These are phyloP conservation scores for Umimayanthus chanpuru DNA, from an alignment of 92 coral and sea anemone genomes.

Conservation along the genomic window DNA sequence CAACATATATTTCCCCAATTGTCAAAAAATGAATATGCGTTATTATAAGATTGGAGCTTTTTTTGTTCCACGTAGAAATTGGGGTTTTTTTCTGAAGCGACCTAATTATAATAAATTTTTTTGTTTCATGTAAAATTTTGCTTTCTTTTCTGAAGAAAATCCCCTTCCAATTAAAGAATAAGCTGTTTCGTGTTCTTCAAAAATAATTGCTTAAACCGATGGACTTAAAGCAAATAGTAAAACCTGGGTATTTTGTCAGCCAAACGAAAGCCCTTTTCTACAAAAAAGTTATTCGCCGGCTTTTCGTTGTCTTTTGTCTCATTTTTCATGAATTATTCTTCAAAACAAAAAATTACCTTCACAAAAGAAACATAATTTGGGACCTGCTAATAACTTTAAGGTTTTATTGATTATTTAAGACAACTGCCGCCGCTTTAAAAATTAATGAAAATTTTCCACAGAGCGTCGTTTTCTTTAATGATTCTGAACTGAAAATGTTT, in stretches of 20 bases:
- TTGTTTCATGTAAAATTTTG: too few species aligned
- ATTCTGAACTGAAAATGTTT: neutral
- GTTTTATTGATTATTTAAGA: neutral
- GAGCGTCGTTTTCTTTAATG: neutral
- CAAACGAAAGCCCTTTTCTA: neutral
- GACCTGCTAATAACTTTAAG: neutral
- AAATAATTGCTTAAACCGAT: neutral
- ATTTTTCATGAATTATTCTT: neutral
- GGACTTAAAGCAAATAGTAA: too few species aligned
- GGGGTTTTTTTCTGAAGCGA: too few species aligned
- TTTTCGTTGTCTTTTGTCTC: neutral
- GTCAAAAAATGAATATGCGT: too few species aligned
- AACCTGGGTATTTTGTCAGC: too few species aligned
- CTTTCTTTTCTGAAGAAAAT: too few species aligned
- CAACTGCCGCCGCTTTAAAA: neutral
- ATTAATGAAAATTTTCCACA: slow-evolving; percentile 1
- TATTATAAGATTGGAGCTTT: too few species aligned
- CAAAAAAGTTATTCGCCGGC: neutral
- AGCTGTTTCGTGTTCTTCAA: neutral
- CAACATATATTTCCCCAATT: too few species aligned
- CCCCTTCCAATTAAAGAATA: too few species aligned
- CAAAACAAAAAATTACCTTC: neutral
- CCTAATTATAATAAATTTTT: too few species aligned
- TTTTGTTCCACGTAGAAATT: too few species aligned
- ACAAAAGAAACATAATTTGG: neutral